Percentiles rank a stretch among this genome's conserved stretches.
These are phyloP conservation scores for Antennarius striatus DNA, from an alignment of 2,113 vertebrate species.

Conservation along the genomic window DNA sequence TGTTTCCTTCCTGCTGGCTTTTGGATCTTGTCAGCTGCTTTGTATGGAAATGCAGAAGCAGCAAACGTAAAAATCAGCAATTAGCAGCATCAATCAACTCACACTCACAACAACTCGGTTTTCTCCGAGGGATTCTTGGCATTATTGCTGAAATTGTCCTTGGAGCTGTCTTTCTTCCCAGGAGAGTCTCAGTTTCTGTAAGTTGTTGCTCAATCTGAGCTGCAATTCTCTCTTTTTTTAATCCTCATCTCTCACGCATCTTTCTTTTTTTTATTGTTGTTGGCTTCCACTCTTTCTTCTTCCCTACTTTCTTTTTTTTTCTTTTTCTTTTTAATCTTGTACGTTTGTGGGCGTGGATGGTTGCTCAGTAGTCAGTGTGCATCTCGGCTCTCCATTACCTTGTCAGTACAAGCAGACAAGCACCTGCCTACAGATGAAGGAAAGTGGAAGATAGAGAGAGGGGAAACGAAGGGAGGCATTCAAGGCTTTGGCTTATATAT, in stretches of 20 bases:
- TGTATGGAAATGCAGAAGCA: slow-evolving; percentile 59
- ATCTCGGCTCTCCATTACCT: slow-evolving; percentile 57
- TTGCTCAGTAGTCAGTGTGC: slow-evolving; percentile 50
- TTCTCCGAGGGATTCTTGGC: no score
- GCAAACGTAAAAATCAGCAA: slow-evolving; percentile 64
- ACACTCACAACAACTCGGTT: slow-evolving; percentile 14
- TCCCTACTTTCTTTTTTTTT: slow-evolving; percentile 14
- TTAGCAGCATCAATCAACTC: slow-evolving; percentile 56
- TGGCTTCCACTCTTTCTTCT: not conserved
- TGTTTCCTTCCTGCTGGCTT: slow-evolving; percentile 32
- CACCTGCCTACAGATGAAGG: slow-evolving; percentile 67
- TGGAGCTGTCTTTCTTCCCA: slow-evolving; percentile 49
- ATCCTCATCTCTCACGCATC: not conserved
- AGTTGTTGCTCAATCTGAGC: not conserved
- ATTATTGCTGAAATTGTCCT: slow-evolving; percentile 53
- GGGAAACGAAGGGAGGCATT: slow-evolving; percentile 29
- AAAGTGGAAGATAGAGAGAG: slow-evolving; percentile 11
- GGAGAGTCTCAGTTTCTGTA: slow-evolving; percentile 23
- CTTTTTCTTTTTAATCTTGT: no score
- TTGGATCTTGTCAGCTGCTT: slow-evolving; percentile 31
- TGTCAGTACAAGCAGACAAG: slow-evolving; percentile 46
- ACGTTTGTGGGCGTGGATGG: slow-evolving; percentile 25
- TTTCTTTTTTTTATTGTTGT: not conserved
- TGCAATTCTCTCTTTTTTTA: slow-evolving; percentile 3
- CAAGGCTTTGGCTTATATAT: slow-evolving; percentile 50